A percentile compares a stretch with the other conserved stretches of the same genome.
phyloP scores from a whole-genome alignment of 2,113 vertebrate genomes.

The Austrofundulus limnaeus region DNA sequence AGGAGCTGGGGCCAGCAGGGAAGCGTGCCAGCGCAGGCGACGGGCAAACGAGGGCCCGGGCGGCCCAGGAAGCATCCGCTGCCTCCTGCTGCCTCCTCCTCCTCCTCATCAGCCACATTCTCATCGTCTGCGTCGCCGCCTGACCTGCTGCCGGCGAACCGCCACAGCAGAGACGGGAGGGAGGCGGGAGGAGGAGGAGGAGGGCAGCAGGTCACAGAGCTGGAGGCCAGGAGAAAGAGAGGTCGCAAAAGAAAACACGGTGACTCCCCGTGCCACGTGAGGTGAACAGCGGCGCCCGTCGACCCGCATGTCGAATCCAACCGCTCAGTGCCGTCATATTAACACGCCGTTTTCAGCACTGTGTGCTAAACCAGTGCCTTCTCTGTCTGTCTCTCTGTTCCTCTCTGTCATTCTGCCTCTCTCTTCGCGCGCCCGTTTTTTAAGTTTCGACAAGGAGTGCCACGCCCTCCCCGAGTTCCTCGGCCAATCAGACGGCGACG shows the following conservation, averaged over 20 bases:
- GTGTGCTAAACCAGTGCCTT: constrained; percentile 80
- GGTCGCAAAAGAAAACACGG: constrained; percentile 87
- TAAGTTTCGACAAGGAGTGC: constrained; percentile 81
- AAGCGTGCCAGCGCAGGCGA: constrained; percentile 55
- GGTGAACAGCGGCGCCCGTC: constrained; percentile 68
- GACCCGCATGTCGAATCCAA: constrained; percentile 64
- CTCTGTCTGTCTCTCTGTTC: constrained; percentile 68
- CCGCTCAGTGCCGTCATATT: constrained; percentile 66
- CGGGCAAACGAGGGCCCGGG: constrained; percentile 90
- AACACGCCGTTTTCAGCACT: constrained; percentile 78
- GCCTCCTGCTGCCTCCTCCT: constrained; percentile 47
- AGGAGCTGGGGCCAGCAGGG: constrained; percentile 61
- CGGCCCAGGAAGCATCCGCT: constrained; percentile 89
- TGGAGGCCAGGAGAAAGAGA: constrained; percentile 82
- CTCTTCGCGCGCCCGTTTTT: constrained; percentile 60
- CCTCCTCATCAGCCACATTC: constrained; percentile 38
- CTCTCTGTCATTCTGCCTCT: constrained; percentile 74
- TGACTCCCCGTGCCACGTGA: constrained; percentile 67
- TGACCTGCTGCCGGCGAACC: constrained; percentile 45
- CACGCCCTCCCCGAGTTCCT: constrained; percentile 72
- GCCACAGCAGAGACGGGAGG: constrained; percentile 49
- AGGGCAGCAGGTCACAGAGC: constrained; percentile 81
- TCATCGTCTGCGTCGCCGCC: constrained; percentile 45
- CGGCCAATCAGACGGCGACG: constrained; percentile 68
- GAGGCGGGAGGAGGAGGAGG: constrained; percentile 51